These are phyloP conservation scores for Gobio occitaniae DNA, from an alignment of 2,797 vertebrate genomes.

Conservation along the genomic window DNA sequence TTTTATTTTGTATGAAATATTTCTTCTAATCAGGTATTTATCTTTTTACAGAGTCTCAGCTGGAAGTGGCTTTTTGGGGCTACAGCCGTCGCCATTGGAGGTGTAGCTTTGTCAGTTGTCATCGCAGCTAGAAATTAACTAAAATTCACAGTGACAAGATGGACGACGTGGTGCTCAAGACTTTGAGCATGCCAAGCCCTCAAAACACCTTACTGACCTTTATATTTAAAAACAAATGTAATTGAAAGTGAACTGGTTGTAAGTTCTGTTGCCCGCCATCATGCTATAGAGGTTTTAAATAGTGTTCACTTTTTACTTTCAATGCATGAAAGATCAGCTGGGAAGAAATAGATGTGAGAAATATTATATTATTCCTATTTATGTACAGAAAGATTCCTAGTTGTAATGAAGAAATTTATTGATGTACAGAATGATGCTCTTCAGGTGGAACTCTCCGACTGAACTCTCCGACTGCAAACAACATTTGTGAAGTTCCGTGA, in stretches of 20 bases:
- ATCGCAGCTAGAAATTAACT: conserved; percentile 93
- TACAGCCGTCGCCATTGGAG: conserved; percentile 92
- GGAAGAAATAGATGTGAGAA: conserved; percentile 29
- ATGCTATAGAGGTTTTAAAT: conserved; percentile 60
- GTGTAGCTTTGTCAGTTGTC: conserved; percentile 95
- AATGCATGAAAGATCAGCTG: conserved; percentile 48
- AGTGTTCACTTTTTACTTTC: conserved; percentile 21
- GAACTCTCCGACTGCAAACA: conserved; percentile 44
- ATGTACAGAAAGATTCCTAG: conserved; percentile 41
- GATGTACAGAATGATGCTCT: conserved; percentile 56
- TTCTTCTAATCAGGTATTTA: not conserved
- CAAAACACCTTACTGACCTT: conserved; percentile 60
- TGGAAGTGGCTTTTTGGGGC: conserved; percentile 99
- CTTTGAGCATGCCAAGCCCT: conserved; percentile 54
- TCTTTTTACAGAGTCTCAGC: conserved; percentile 83
- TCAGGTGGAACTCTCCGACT: conserved; percentile 52
- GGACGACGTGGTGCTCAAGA: conserved; percentile 49
- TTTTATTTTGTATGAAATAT: not conserved
- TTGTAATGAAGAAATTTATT: conserved; percentile 42
- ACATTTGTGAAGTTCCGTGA: conserved; percentile 37
- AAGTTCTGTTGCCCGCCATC: conserved; percentile 57
- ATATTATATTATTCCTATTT: conserved; percentile 47
- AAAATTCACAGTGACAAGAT: conserved; percentile 27
- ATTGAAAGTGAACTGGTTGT: conserved; percentile 33
- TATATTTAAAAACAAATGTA: not conserved